Conservation (phyloP, 2,797 vertebrate species). For the Psittacula echo region DNA sequence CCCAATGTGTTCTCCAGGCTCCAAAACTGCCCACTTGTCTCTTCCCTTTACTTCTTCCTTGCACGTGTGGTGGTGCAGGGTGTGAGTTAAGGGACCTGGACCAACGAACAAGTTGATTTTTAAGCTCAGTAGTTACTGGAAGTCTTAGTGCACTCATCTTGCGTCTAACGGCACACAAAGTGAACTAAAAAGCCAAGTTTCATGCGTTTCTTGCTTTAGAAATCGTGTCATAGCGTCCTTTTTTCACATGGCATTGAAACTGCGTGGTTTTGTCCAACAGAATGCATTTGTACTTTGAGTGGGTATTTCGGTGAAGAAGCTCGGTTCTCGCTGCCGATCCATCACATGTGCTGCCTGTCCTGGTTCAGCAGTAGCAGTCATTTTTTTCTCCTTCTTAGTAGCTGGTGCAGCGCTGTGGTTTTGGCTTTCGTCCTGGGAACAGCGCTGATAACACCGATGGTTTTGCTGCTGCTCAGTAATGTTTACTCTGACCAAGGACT, state of each 20-base stretch:
- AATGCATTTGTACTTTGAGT: neutral
- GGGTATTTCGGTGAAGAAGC: neutral
- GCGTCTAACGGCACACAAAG: no score
- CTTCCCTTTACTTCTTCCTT: neutral
- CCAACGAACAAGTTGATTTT: neutral
- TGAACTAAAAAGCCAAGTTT: neutral
- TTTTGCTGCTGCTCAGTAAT: no score
- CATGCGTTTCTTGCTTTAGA: neutral
- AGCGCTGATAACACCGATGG: no score
- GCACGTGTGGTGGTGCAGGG: rapidly evolving
- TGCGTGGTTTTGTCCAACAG: neutral
- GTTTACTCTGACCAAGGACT: no score
- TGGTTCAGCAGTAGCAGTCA: no score
- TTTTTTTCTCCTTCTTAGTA: no score
- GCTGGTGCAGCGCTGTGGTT: no score
- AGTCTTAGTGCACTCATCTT: neutral
- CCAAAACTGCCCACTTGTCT: neutral
- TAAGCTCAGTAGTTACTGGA: neutral
- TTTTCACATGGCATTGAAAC: no score
- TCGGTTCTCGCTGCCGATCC: neutral
- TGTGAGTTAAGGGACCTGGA: no score
- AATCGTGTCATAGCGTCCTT: neutral
- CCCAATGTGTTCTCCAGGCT: neutral
- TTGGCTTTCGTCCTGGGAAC: no score
- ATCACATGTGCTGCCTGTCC: rapidly evolving